Conservation (phyloP, 2,888 invertebrate species). For the Drosophila borealis region DNA sequence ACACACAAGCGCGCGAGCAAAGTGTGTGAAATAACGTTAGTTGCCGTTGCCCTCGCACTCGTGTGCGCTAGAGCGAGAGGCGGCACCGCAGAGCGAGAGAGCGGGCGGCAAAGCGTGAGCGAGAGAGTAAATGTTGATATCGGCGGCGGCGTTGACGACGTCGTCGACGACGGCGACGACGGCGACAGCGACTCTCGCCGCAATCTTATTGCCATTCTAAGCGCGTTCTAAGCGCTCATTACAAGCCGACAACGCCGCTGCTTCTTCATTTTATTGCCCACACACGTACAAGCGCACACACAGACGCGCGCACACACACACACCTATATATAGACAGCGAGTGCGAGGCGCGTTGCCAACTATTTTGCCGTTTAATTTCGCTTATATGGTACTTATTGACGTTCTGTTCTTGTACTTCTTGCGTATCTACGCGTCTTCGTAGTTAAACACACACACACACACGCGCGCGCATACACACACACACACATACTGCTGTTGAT, state of each 20-base stretch:
- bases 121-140: slow-evolving; percentile 8
- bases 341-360: slow-evolving; percentile 73
- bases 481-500: slow-evolving; percentile 32
- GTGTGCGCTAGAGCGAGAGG: slow-evolving; percentile 27
- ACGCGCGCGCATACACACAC: slow-evolving; percentile 7
- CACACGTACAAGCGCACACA: slow-evolving; percentile 24
- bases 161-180: background rate
- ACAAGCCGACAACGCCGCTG: slow-evolving; percentile 51
- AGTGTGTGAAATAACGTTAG: slow-evolving; percentile 79
- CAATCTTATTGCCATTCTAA: slow-evolving; percentile 80
- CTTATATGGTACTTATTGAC: slow-evolving; percentile 76
- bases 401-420: slow-evolving; percentile 49
- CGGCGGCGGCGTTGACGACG: slow-evolving; percentile 5
- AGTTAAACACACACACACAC: slow-evolving; percentile 27
- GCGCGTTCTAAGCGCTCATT: slow-evolving; percentile 76
- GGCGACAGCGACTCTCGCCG: slow-evolving; percentile 35
- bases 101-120: slow-evolving; percentile 1
- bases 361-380: slow-evolving; percentile 80
- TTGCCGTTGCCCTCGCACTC: slow-evolving; percentile 68
- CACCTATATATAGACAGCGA: slow-evolving; percentile 3
- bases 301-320: background rate
- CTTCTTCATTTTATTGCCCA: slow-evolving; percentile 53
- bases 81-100: background rate
- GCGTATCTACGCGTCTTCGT: slow-evolving; percentile 55
- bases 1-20: slow-evolving; percentile 3